Base-by-base conservation (phyloP, 2,888 invertebrate genomes). In the Campoplex nolae region DNA sequence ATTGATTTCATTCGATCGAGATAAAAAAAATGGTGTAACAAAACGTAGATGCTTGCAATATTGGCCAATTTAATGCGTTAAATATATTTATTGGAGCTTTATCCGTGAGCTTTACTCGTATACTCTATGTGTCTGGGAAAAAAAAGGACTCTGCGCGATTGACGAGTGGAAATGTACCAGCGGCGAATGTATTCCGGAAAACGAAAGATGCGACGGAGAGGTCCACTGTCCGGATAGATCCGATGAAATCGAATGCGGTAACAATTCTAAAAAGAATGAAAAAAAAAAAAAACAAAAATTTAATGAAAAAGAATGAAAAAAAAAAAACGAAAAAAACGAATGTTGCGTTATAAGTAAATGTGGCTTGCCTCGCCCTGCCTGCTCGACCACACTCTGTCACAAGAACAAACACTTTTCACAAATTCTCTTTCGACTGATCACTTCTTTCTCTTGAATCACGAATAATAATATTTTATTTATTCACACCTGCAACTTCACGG, bases 101-200 rank as follows among this genome's bases (percentile, higher is more conserved):
- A 86, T 76, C 83, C 86, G 90, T 90, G 88, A 90, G 92, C 92
- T 92, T 91, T 92, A 88, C 90, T 90, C 90, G 90, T 92, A 71
- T 23, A 23, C 23, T 23, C 23, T 23, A 78, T 88, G 62, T 88
- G 74, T 85, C 76, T 88, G 51, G 76, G 79, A 62, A 67, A 51
- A 73, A 4, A 65, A 81, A 93, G 93, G 92, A 82, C 71, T 89
- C 88, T 93, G 93, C 90, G 89, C 90, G 77, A 91, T 90, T 88
- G 90, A 91, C 70, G 93, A 95, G 89, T 92, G 95, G 90, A 94
- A 94, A n/a, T 96, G 96, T 90, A 95, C 95, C 88, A 94, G 95
- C 88, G 96, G 95, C 3, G 95, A 95, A 48, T 97, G 97, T 93
- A 95, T 97, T 77, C 95, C 95, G 9, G 90, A 91, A 16, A 91